Evolutionary conservation across 2,888 invertebrate genomes (phyloP), one percentile per base, ranked within the genome.

Genomic region (Endotricha flammealis): DNA sequence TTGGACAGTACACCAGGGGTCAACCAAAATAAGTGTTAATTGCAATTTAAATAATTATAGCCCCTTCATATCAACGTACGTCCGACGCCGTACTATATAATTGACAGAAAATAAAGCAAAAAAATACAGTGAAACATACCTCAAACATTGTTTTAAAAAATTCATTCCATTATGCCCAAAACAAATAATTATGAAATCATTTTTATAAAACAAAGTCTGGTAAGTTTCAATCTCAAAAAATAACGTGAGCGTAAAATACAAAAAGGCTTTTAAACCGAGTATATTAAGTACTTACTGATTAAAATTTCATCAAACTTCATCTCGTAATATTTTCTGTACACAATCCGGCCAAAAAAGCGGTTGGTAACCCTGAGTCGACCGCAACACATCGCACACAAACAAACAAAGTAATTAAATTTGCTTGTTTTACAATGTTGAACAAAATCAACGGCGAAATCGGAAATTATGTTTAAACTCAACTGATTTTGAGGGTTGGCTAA

Each of bases 281-380:
- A 16, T 16, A 16, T 16, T 16, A 16, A 16, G 6, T n/a, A 20
- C 7, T 2, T 3, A 8, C 20, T 20, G 20, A 20, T 20, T 20
- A 20, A 20, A 20, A 20, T 39, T 33, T 11, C 31, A 42, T 36
- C 39, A 42, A 20, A 20, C 4, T 20, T 20, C 20, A 20, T 20
- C 20, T n/a, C 6, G n/a, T 32, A 20, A 20, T 20, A n/a, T 20
- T 20, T 20, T 20, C 20, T 20, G 20, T 20, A 20, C 20, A 20
- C 20, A 20, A 20, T 20, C n/a, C 8, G 52, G 44, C 52, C 48
- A 64, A 72, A 70, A 70, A 71, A 59, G 64, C 62, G 62, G 57
- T 46, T 54, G 47, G 46, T 39, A 32, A 46, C 46, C 50, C 63
- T 60, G 20, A 63, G 53, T 62, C 48, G 46, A 42, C 53, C 55